phyloP scores from a whole-genome alignment of 2,888 invertebrate species.

The Troilus luridus region DNA sequence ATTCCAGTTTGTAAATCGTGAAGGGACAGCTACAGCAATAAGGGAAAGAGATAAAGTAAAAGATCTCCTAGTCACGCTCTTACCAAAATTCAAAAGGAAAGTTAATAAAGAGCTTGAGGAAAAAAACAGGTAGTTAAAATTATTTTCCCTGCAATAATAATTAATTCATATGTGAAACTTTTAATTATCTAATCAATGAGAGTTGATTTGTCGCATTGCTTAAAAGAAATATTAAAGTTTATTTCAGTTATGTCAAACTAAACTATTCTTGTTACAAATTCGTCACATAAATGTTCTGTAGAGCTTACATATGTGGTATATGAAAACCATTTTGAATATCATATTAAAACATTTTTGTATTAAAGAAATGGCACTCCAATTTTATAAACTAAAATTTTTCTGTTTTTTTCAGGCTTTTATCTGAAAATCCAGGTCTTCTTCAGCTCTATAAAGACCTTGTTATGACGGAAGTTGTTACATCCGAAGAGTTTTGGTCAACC shows the following conservation, averaged over 20 bases:
- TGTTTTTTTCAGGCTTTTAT: conserved; percentile 77
- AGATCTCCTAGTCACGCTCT: conserved; percentile 87
- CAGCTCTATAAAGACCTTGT: conserved; percentile 98
- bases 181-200: neutral
- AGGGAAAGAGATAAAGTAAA: conserved; percentile 95
- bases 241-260: no score
- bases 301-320: no score
- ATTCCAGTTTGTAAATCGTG: conserved; percentile 95
- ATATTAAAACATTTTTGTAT: no score
- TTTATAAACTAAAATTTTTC: neutral
- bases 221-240: no score
- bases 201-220: neutral
- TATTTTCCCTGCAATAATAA: no score
- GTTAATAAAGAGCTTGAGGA: conserved; percentile 91
- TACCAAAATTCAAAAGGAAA: conserved; percentile 95
- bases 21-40: conserved; percentile 85
- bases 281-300: no score
- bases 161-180: neutral
- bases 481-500: conserved; percentile 98
- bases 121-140: conserved; percentile 77
- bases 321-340: no score
- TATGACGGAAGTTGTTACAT: conserved; percentile 93
- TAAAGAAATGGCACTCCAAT: no score
- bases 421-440: conserved; percentile 90
- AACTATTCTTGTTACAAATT: no score